Percentiles rank a stretch among this genome's conserved stretches.
Conservation (phyloP, 2,113 vertebrate species). For the Sclerurus mexicanus region DNA sequence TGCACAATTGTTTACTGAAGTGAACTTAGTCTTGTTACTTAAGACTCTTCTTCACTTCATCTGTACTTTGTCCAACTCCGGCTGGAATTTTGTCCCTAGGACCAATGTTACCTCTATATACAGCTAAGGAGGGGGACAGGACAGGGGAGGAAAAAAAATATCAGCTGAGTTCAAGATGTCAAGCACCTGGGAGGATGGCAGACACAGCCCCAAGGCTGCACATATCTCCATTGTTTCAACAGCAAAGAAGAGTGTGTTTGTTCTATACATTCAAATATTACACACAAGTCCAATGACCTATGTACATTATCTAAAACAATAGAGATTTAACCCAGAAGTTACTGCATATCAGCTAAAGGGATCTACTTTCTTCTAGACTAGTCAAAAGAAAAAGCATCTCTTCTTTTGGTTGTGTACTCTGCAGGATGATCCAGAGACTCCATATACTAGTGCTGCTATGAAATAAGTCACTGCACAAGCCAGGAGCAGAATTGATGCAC, state of each 20-base stretch:
- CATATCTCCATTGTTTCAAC: neutral
- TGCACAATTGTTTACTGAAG: neutral
- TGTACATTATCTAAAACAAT: rapidly evolving
- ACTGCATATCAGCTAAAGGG: neutral
- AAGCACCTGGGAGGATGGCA: neutral
- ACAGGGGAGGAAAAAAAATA: neutral
- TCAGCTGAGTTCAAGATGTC: neutral
- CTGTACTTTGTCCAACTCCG: neutral
- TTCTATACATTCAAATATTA: neutral
- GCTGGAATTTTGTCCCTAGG: neutral
- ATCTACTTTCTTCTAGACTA: neutral
- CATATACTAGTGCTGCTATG: neutral
- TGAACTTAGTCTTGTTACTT: neutral
- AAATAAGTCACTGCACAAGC: neutral
- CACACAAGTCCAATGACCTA: neutral
- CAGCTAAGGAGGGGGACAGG: rapidly evolving
- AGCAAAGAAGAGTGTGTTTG: neutral
- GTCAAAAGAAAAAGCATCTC: neutral
- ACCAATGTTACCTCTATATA: neutral
- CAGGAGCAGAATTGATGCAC: neutral
- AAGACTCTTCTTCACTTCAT: neutral
- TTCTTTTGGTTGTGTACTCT: neutral
- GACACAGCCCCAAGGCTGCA: neutral
- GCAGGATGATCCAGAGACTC: neutral
- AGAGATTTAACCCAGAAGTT: neutral